phyloP scores from a whole-genome alignment of 2,113 vertebrate genomes.

The Meles meles region DNA sequence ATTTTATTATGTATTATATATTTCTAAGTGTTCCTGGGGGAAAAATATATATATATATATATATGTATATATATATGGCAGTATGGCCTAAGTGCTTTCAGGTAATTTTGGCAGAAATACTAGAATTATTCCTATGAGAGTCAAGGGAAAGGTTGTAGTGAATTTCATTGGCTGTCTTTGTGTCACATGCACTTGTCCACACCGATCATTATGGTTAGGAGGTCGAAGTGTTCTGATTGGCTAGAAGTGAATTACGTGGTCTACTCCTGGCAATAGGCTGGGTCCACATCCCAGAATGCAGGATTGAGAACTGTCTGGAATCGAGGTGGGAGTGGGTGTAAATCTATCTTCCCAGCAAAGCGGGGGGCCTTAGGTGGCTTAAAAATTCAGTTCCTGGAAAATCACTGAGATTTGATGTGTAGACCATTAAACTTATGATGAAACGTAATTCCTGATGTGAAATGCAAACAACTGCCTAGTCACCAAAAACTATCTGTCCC shows the following conservation, averaged over 20 bases:
- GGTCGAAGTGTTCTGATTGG: neutral
- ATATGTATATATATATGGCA: neutral
- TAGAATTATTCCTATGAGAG: neutral
- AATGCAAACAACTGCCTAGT: neutral
- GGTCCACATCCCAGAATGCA: neutral
- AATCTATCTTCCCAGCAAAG: neutral
- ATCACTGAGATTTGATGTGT: neutral
- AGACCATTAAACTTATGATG: neutral
- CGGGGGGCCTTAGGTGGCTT: fast-evolving
- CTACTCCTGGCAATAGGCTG: neutral
- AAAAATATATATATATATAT: neutral
- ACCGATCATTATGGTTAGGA: neutral
- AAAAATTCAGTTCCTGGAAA: neutral
- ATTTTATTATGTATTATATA: neutral
- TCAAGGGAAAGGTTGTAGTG: neutral
- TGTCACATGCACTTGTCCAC: neutral
- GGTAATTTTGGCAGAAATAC: neutral
- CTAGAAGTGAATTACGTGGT: neutral
- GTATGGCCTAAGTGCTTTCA: neutral
- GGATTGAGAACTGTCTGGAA: neutral
- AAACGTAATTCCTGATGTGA: neutral
- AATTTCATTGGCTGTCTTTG: neutral
- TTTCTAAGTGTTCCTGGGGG: too few relatives aligned
- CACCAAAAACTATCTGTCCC: neutral
- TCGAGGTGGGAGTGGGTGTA: fast-evolving